A percentile compares a stretch with the other conserved stretches of the same genome.
Evolutionary conservation across 1,140 invertebrate genomes (phyloP).

Genomic region (Nephila pilipes): DNA sequence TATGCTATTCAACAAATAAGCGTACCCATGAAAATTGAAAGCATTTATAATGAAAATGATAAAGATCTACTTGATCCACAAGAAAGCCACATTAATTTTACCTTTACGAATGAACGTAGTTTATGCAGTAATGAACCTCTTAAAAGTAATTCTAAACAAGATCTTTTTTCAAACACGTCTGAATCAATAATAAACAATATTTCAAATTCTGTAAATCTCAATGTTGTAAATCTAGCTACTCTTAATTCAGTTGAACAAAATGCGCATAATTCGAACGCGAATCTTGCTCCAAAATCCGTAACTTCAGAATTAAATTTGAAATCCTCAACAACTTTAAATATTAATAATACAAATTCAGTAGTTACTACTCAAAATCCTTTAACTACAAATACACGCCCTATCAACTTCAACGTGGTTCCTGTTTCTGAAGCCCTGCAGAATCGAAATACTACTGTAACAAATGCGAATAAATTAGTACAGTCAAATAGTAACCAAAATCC

Average conservation of each 20-base stretch:
- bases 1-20: constrained; percentile 62
- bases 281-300: not conserved
- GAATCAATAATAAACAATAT: not conserved
- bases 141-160: not conserved
- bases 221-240: not conserved
- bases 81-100: not conserved
- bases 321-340: not conserved
- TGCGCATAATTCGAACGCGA: not conserved
- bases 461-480: not conserved
- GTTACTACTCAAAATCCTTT: not conserved
- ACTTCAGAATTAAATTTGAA: not conserved
- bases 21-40: constrained; percentile 6
- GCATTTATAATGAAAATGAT: not conserved
- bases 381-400: not conserved
- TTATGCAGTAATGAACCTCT: not conserved
- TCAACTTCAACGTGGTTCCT: not conserved
- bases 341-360: not conserved
- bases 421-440: not conserved
- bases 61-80: not conserved
- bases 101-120: not conserved
- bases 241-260: not conserved
- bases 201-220: not conserved
- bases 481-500: not conserved
- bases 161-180: not conserved
- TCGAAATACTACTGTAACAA: not conserved